These are phyloP conservation scores for Prunella fulvescens DNA, from an alignment of 2,113 vertebrate genomes.

Conservation along the genomic window DNA sequence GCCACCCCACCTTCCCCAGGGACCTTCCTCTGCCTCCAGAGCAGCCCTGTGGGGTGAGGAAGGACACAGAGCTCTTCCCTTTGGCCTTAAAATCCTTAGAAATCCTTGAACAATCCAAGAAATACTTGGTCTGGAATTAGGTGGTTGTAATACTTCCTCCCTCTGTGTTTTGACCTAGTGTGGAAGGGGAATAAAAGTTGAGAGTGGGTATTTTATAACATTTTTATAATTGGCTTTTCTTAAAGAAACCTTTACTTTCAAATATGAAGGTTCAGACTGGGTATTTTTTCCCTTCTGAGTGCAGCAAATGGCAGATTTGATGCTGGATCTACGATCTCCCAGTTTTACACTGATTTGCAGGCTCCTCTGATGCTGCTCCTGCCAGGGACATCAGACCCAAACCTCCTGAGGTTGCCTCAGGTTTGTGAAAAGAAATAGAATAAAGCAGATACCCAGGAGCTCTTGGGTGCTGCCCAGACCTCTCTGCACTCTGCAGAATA, in stretches of 20 bases:
- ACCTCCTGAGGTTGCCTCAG: neutral
- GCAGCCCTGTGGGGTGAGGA: neutral
- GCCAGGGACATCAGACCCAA: neutral
- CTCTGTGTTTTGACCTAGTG: neutral
- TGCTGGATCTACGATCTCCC: neutral
- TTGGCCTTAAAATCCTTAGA: neutral
- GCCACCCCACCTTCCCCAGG: neutral
- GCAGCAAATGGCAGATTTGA: neutral
- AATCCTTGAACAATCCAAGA: neutral
- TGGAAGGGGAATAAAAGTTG: neutral
- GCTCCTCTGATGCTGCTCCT: neutral
- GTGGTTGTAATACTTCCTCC: neutral
- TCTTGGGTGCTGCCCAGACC: neutral
- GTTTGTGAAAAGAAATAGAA: neutral
- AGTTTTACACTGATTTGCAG: neutral
- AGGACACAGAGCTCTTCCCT: neutral
- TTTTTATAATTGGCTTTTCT: neutral
- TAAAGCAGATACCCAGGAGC: neutral
- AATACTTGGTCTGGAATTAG: neutral
- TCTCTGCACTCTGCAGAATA: neutral
- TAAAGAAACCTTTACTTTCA: neutral
- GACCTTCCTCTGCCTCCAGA: neutral
- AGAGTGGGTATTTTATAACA: neutral
- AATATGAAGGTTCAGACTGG: neutral
- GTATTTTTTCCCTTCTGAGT: neutral